Percentiles rank a stretch among this genome's conserved stretches.
phyloP scores from a whole-genome alignment of 2,113 vertebrate genomes.

The Rhagologus leucostigma region DNA sequence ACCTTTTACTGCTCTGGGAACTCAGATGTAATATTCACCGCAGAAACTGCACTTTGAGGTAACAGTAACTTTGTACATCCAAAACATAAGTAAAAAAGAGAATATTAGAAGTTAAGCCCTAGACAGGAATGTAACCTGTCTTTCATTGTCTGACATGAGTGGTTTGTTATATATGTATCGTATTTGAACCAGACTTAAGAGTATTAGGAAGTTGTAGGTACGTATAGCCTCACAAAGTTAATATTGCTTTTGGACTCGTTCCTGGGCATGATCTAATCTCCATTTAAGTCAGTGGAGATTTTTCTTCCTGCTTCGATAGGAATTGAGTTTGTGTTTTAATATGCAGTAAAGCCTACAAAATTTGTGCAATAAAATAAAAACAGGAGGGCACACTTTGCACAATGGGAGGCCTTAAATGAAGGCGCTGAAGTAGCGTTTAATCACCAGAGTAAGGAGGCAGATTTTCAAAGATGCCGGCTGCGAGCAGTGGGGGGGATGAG shows the following conservation, averaged over 20 bases:
- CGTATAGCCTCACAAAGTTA: not conserved
- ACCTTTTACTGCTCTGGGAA: not conserved
- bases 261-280: constrained; percentile 33
- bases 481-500: not conserved
- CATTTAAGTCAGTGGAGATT: not conserved
- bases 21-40: not conserved
- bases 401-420: not conserved
- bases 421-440: not conserved
- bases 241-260: constrained; percentile 31
- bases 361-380: constrained; percentile 31
- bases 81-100: not conserved
- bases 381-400: not conserved
- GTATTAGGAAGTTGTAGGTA: not conserved
- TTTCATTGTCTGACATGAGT: not conserved
- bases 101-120: not conserved
- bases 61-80: not conserved
- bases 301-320: not conserved
- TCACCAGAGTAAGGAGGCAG: constrained; percentile 27
- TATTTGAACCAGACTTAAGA: not conserved
- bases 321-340: not conserved
- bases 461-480: constrained; percentile 5
- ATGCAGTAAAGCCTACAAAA: not conserved
- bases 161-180: not conserved
- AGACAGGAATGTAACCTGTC: not conserved
- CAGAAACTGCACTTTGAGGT: not conserved